phyloP scores from a whole-genome alignment of 2,888 invertebrate genomes.

The Parnassius mnemosyne region DNA sequence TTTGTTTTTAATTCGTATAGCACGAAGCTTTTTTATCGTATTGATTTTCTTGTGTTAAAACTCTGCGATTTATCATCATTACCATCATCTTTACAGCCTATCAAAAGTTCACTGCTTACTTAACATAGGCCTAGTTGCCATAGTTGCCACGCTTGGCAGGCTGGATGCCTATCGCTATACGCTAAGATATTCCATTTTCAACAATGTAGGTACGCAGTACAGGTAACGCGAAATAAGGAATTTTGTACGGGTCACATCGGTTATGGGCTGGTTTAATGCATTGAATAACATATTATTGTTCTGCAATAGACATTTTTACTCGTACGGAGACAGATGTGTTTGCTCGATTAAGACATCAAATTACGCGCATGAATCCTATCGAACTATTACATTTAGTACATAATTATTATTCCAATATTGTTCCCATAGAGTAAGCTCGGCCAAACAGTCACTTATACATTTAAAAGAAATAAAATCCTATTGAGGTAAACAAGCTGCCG shows the following conservation, averaged over 20 bases:
- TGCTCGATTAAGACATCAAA: conserved; percentile 29
- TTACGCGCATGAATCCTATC: conserved; percentile 58
- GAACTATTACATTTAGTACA: conserved; percentile 42
- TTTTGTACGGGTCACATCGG: conserved; percentile 52
- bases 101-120: too few relatives aligned
- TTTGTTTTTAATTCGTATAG: neutral
- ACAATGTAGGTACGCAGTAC: conserved; percentile 71
- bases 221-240: conserved; percentile 79
- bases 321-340: conserved; percentile 47
- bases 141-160: too few relatives aligned
- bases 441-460: conserved; percentile 53
- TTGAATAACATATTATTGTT: conserved; percentile 28
- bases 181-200: conserved; percentile 64
- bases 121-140: too few relatives aligned
- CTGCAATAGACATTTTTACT: conserved; percentile 34
- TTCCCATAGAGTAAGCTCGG: conserved; percentile 77
- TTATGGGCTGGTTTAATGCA: conserved; percentile 46
- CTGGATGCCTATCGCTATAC: too few relatives aligned
- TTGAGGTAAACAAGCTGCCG: conserved; percentile 64
- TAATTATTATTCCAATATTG: conserved; percentile 64
- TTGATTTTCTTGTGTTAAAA: neutral
- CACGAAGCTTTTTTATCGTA: neutral
- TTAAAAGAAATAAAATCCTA: conserved; percentile 44
- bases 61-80: neutral
- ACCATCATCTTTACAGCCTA: too few relatives aligned